Evolutionary conservation across 2,888 invertebrate species (phyloP).

Genomic region (Bibio marci): DNA sequence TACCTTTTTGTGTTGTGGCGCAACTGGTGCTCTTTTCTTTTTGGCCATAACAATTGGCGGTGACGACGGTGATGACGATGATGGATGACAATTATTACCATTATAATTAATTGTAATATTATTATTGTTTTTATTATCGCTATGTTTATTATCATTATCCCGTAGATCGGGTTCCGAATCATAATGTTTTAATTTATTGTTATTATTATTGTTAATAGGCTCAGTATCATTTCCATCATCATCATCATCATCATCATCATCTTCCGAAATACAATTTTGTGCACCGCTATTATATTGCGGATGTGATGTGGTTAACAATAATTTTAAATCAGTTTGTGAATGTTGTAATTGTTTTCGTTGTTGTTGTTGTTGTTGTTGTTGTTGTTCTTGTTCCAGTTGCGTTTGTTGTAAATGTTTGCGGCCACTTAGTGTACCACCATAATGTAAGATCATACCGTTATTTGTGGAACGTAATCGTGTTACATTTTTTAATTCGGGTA

Average conservation of each 20-base stretch:
- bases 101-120: constrained; percentile 21
- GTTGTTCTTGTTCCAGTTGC: not conserved
- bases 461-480: constrained; percentile 54
- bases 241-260: no score
- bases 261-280: no score
- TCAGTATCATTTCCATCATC: no score
- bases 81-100: constrained; percentile 8
- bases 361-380: not conserved
- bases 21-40: constrained; percentile 63
- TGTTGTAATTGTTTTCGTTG: not conserved
- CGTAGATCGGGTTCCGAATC: constrained; percentile 59
- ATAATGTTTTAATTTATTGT: constrained; percentile 43
- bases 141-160: constrained; percentile 10
- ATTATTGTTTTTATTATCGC: constrained; percentile 14
- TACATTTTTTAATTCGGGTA: constrained; percentile 48
- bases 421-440: constrained; percentile 68
- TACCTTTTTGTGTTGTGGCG: no score
- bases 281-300: no score
- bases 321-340: constrained; percentile 6
- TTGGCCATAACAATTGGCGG: constrained; percentile 22
- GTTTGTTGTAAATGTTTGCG: constrained; percentile 25
- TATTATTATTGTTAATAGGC: no score
- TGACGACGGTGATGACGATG: constrained; percentile 8
- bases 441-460: constrained; percentile 67
- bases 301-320: not conserved